phyloP scores from a whole-genome alignment of 2,888 invertebrate species.

The Dryobota labecula region DNA sequence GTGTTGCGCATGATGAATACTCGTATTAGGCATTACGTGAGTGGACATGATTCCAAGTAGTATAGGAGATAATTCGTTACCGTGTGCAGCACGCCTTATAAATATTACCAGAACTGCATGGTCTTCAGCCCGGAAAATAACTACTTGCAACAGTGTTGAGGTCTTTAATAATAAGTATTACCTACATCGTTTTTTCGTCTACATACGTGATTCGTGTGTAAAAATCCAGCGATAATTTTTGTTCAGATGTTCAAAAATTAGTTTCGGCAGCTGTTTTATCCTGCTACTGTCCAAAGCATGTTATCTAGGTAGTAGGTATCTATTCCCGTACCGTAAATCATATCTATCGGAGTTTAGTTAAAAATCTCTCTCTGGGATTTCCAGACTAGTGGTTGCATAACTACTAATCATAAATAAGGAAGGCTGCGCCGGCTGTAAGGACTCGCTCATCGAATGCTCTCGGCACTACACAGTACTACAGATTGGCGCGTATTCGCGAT shows the following conservation, averaged over 20 bases:
- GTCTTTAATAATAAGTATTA: not conserved
- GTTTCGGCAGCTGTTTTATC: constrained; percentile 4
- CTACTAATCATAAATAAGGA: constrained; percentile 48
- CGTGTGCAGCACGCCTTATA: not conserved
- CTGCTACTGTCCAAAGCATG: not conserved
- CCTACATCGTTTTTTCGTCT: not conserved
- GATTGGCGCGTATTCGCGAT: constrained; percentile 38
- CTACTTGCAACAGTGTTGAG: not conserved
- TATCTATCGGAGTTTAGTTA: constrained; percentile 18
- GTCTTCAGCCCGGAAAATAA: not conserved
- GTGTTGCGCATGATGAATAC: too few relatives aligned
- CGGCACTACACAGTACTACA: constrained; percentile 3
- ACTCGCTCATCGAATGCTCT: constrained; percentile 25
- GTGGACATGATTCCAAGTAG: not conserved
- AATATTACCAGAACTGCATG: not conserved
- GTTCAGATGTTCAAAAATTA: constrained; percentile 7
- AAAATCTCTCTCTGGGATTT: constrained; percentile 49
- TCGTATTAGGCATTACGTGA: not conserved
- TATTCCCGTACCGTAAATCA: constrained; percentile 1
- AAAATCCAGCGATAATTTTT: not conserved
- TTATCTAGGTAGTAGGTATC: not conserved
- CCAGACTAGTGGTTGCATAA: constrained; percentile 47
- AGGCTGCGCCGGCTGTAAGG: constrained; percentile 20
- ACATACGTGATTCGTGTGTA: not conserved
- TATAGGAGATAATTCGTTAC: not conserved